A percentile compares a stretch with the other conserved stretches of the same genome.
phyloP scores from a whole-genome alignment of 2,888 invertebrate genomes.

The Lasius platythorax region DNA sequence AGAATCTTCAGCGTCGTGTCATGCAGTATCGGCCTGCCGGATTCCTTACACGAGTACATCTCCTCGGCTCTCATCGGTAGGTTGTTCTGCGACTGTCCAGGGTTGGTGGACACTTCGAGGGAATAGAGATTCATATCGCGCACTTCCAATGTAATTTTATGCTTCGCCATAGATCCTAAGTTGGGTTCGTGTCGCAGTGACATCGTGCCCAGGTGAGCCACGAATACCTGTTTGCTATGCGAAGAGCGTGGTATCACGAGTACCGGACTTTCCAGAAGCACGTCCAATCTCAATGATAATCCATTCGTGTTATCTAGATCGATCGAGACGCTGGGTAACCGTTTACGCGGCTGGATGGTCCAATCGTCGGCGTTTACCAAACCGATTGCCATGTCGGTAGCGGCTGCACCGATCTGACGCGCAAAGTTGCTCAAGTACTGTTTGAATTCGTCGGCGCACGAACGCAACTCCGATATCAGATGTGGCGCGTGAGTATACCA shows the following conservation, averaged over 20 bases:
- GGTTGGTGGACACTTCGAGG: slow-evolving; percentile 87
- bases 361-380: slow-evolving; percentile 91
- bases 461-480: slow-evolving; percentile 94
- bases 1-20: slow-evolving; percentile 94
- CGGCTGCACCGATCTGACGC: slow-evolving; percentile 94
- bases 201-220: slow-evolving; percentile 97
- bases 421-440: slow-evolving; percentile 95
- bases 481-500: slow-evolving; percentile 97
- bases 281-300: slow-evolving; percentile 88
- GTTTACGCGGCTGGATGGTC: slow-evolving; percentile 86
- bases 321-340: slow-evolving; percentile 85
- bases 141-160: slow-evolving; percentile 88
- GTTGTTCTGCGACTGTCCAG: slow-evolving; percentile 79
- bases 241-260: slow-evolving; percentile 94
- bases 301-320: slow-evolving; percentile 84
- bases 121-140: slow-evolving; percentile 96
- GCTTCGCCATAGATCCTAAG: slow-evolving; percentile 75
- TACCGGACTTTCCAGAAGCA: slow-evolving; percentile 96
- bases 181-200: slow-evolving; percentile 86
- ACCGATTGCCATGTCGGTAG: slow-evolving; percentile 97
- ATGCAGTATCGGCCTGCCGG: slow-evolving; percentile 95
- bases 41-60: slow-evolving; percentile 91
- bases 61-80: slow-evolving; percentile 89
- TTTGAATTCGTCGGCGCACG: slow-evolving; percentile 96
- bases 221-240: slow-evolving; percentile 93